These are phyloP conservation scores for Tetragonisca angustula DNA, from an alignment of 2,888 invertebrate genomes.

Conservation along the genomic window DNA sequence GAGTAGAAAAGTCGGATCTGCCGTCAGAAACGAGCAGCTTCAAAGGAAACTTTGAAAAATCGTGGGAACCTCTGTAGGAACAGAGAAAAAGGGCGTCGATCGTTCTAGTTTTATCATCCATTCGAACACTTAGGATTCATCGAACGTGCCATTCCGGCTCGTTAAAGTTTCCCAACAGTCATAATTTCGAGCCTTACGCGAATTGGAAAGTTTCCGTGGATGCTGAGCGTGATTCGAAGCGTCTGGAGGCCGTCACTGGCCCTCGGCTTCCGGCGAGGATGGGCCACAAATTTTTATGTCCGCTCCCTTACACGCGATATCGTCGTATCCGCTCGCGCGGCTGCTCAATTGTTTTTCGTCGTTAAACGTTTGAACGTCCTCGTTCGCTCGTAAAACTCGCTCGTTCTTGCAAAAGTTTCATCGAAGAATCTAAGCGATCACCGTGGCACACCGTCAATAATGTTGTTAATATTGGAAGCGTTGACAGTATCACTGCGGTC, in stretches of 20 bases:
- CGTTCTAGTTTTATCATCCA: constrained; percentile 1
- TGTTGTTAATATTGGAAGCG: rapidly evolving
- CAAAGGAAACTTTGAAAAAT: background rate
- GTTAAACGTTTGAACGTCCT: constrained; percentile 39
- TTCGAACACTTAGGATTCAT: background rate
- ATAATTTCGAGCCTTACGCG: constrained; percentile 24
- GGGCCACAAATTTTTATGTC: constrained; percentile 54
- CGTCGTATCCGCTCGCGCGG: constrained; percentile 30
- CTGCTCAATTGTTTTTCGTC: constrained; percentile 49
- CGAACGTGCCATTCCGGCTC: background rate
- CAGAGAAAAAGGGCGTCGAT: background rate
- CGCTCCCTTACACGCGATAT: constrained; percentile 36
- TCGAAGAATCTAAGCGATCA: background rate
- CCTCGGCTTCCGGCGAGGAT: constrained; percentile 6
- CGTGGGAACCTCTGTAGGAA: no score
- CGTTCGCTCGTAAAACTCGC: constrained; percentile 30
- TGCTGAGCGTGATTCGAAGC: constrained; percentile 13
- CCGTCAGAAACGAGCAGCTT: background rate
- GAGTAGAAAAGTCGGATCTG: background rate
- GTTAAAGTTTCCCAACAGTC: constrained; percentile 18
- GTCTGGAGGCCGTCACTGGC: constrained; percentile 12
- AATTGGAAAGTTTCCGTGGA: constrained; percentile 8
- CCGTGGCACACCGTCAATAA: background rate
- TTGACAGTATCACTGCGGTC: background rate
- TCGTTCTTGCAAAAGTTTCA: background rate